Evolutionary conservation across 1,140 invertebrate genomes (phyloP).

Genomic region (Nephila pilipes): DNA sequence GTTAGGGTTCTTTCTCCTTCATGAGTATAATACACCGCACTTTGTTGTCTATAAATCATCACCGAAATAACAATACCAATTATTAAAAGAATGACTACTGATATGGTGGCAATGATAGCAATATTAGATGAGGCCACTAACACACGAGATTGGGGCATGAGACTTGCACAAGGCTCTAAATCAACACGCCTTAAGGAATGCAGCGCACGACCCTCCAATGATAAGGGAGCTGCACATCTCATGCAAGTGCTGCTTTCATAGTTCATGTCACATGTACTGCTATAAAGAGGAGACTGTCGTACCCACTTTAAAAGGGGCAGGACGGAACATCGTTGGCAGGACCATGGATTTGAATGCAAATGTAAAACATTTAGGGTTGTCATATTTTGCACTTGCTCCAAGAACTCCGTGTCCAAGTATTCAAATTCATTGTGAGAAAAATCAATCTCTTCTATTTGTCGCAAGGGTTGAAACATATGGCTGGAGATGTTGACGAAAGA

Average conservation of each 20-base stretch:
- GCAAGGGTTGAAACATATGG: constrained; percentile 83
- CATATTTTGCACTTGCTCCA: constrained; percentile 81
- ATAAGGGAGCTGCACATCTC: constrained; percentile 76
- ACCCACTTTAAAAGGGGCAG: constrained; percentile 80
- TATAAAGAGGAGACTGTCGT: constrained; percentile 77
- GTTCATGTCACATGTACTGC: constrained; percentile 80
- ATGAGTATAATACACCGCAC: constrained; percentile 88
- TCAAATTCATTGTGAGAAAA: constrained; percentile 85
- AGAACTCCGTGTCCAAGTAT: constrained; percentile 84
- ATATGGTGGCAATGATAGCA: constrained; percentile 80
- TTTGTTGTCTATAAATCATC: constrained; percentile 83
- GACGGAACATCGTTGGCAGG: constrained; percentile 85
- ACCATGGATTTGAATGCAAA: constrained; percentile 86
- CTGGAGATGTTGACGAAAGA: constrained; percentile 83
- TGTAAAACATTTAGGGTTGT: constrained; percentile 80
- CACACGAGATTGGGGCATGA: constrained; percentile 70
- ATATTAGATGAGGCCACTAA: constrained; percentile 78
- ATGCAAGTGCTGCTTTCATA: constrained; percentile 82
- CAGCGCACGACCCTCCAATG: constrained; percentile 75
- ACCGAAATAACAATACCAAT: constrained; percentile 79
- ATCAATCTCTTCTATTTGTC: constrained; percentile 84
- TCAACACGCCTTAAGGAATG: constrained; percentile 73
- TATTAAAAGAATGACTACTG: constrained; percentile 80
- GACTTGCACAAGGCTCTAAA: constrained; percentile 77
- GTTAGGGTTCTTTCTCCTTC: constrained; percentile 84